Base-by-base conservation (phyloP, 2,888 invertebrate species). In the Mimachlamys varia region DNA sequence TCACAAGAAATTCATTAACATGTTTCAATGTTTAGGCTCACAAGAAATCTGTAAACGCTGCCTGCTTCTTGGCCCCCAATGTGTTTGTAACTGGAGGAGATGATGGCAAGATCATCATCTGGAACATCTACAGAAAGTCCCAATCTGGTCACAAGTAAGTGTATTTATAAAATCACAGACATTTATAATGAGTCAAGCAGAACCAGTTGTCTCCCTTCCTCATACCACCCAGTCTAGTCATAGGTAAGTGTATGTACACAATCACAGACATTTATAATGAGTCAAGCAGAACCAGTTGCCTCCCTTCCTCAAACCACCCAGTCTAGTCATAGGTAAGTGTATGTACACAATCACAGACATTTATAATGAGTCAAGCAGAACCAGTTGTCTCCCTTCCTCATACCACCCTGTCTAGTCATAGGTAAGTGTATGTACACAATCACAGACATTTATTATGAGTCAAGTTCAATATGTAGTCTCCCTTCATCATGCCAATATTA, bases 11-110 rank as follows among this genome's bases (percentile, higher is more conserved):
- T n/a, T n/a, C n/a, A 95, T 96, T 22, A 96, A 94, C 76, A n/a
- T n/a, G n/a, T n/a, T 19, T 76, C 13, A 0, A 33, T 76, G 33
- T 76, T 76, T 76, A 96, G 95, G 95, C 95, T 7, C 95, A 95
- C 91, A 94, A 94, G 27, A 96, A 95, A 90, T 94, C 95, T n/a
- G 95, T 96, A n/a, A 96, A 94, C 76, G 93, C 94, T 89, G 94
- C 94, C n/a, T 93, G 93, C 62, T 95, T 95, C 93, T 88, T 94
- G 27, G 91, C 90, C 49, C 55, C 88, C 12, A 87, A 89, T 0
- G 17, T 89, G 91, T 17, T 90, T 91, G 92, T 94, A 44, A 95
- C 95, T 7, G 96, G 95, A 22, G 95, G 95, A 13, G 94, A 95
- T 91, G 95, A 96, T 91, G 89, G 92, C 17, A 89, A 44, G 10